Evolutionary conservation across 1,140 invertebrate genomes (phyloP), one percentile per base, ranked within the genome.

Genomic region (Matsumurasca onukii): DNA sequence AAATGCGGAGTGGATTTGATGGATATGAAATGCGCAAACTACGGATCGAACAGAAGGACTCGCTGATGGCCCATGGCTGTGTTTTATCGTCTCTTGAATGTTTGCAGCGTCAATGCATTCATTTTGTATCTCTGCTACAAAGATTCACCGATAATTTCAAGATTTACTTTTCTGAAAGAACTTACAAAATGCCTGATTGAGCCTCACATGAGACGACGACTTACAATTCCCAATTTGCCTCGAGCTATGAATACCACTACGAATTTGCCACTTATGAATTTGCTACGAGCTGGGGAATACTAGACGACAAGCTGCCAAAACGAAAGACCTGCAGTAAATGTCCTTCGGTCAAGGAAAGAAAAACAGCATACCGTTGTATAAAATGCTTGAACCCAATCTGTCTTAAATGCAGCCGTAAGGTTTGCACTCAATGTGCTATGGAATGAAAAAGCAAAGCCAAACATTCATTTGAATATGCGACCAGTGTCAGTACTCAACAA

Each of bases 1-100:
- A 78, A 78, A 70, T 65, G 61, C 31, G 77, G 75, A 12, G 75
- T 77, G 15, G 74, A 77, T 76, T 55, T 64, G 2, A 49, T 76
- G 24, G 75, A 77, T 61, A 48, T 75, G 67, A 76, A 75, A 68
- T 75, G 73, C 69, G 63, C 73, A 24, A 71, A 51, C 30, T 75
- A 76, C 67, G 63, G 45, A 22, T 67, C 59, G 45, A 69, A 69
- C 61, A 48, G 74, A 55, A 31, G 67, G 67, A 74, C 72, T 22
- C 55, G 72, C 39, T 68, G 75, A 61, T 77, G 77, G 75, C 75
- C 77, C 25, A 59, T 75, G 57, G 72, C 74, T 3, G 67, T 75
- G 12, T 77, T 76, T 66, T 77, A 67, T 67, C 49, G 66, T 13
- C 49, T 78, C 48, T 30, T 78, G 66, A 68, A 76, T 70, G 71